These are phyloP conservation scores for Noctua pronuba DNA, from an alignment of 2,888 invertebrate genomes.

Conservation along the genomic window DNA sequence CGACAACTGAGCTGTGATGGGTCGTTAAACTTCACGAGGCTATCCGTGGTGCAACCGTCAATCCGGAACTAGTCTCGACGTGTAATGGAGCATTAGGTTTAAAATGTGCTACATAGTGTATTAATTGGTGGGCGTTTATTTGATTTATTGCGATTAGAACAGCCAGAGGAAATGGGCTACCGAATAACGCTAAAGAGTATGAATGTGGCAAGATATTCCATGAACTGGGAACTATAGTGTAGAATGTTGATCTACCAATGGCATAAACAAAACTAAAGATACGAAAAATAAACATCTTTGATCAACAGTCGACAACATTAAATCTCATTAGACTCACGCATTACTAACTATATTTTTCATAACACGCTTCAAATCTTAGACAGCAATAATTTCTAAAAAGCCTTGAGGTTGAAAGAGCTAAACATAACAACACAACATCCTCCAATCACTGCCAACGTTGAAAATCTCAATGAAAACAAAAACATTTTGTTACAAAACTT, in stretches of 20 bases:
- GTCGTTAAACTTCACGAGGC: slow-evolving; percentile 75
- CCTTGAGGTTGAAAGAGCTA: slow-evolving; percentile 1
- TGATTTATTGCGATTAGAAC: slow-evolving; percentile 24
- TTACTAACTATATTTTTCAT: background rate
- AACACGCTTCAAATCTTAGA: background rate
- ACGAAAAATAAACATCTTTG: background rate
- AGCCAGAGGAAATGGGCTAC: background rate
- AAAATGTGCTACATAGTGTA: slow-evolving; percentile 48
- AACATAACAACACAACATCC: slow-evolving; percentile 34
- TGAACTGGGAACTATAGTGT: too few relatives aligned
- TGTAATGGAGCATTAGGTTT: slow-evolving; percentile 58
- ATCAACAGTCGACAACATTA: background rate
- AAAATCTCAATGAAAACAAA: slow-evolving; percentile 56
- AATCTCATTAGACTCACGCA: background rate
- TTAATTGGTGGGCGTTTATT: slow-evolving; percentile 22
- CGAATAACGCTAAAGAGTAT: background rate
- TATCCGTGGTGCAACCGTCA: slow-evolving; percentile 60
- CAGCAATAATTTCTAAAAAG: slow-evolving; percentile 3
- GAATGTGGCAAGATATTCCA: background rate
- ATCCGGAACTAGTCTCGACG: slow-evolving; percentile 48
- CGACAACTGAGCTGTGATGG: slow-evolving; percentile 66
- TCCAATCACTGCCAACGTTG: slow-evolving; percentile 40
- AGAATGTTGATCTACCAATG: background rate
- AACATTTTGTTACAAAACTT: slow-evolving; percentile 67
- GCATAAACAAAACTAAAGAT: background rate